A percentile compares a stretch with the other conserved stretches of the same genome.
These are phyloP conservation scores for Hydrotaea cyrtoneurina DNA, from an alignment of 2,888 invertebrate species.

Conservation along the genomic window DNA sequence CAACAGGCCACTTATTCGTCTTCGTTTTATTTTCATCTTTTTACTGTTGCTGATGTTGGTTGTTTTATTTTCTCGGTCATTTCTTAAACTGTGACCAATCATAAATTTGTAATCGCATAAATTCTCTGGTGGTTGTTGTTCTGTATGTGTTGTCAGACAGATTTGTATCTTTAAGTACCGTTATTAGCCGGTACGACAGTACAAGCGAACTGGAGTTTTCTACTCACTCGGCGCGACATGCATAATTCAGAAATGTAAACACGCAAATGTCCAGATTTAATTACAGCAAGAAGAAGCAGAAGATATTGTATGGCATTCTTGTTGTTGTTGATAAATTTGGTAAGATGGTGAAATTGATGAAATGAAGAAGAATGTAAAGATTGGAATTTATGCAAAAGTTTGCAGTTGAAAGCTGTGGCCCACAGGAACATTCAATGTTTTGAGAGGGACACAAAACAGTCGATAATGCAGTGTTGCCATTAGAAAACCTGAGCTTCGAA, in stretches of 20 bases:
- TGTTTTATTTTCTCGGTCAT: conserved; percentile 39
- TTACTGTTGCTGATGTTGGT: neutral
- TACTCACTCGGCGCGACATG: neutral
- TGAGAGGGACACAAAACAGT: too few relatives aligned
- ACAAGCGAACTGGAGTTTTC: neutral
- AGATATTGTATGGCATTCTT: neutral
- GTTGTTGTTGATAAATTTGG: neutral
- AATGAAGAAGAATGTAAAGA: too few relatives aligned
- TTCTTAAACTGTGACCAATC: conserved; percentile 64
- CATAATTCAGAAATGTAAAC: conserved; percentile 27
- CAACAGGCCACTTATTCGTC: conserved; percentile 3
- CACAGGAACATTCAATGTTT: too few relatives aligned
- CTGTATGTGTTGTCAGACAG: conserved; percentile 60
- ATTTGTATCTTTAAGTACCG: conserved; percentile 67
- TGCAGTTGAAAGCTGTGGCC: too few relatives aligned
- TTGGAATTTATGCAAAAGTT: too few relatives aligned
- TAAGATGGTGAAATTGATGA: neutral
- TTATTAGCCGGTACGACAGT: neutral
- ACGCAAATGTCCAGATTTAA: conserved; percentile 29
- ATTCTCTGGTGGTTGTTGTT: conserved; percentile 1
- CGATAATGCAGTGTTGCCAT: too few relatives aligned
- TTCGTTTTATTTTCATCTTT: neutral
- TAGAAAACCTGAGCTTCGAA: too few relatives aligned
- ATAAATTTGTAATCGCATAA: conserved; percentile 62
- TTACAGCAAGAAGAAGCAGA: neutral